Percentiles rank a stretch among this genome's conserved stretches.
phyloP scores from a whole-genome alignment of 2,888 invertebrate genomes.

The Dugesia japonica region DNA sequence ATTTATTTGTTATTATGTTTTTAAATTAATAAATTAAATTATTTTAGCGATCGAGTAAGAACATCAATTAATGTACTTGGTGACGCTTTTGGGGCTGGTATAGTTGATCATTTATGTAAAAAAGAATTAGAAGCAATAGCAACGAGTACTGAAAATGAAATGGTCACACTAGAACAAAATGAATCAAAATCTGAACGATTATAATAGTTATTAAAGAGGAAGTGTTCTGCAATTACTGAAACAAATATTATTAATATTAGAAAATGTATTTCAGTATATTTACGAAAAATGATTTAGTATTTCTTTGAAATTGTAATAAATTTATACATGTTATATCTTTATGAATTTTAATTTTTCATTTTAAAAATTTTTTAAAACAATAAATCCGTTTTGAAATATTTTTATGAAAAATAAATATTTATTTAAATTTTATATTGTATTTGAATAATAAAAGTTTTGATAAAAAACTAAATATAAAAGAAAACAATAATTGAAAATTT shows the following conservation, averaged over 20 bases:
- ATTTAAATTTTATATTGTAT: too few species aligned
- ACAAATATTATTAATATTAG: background rate
- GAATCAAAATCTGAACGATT: background rate
- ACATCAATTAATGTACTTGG: constrained; percentile 53
- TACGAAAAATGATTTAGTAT: background rate
- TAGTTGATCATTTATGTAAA: constrained; percentile 51
- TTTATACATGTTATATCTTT: too few species aligned
- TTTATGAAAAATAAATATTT: too few species aligned
- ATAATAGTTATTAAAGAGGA: background rate
- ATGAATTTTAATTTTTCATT: too few species aligned
- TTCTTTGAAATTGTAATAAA: background rate
- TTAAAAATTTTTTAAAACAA: too few species aligned
- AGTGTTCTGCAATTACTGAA: background rate
- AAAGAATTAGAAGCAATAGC: constrained; percentile 43
- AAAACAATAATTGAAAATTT: too few species aligned
- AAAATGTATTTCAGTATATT: background rate
- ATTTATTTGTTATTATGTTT: too few species aligned
- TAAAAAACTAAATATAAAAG: too few species aligned
- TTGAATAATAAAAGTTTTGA: too few species aligned
- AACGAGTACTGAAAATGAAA: background rate
- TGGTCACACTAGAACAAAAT: background rate
- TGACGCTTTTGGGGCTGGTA: constrained; percentile 53
- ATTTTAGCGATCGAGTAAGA: constrained; percentile 52
- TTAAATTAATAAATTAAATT: too few species aligned
- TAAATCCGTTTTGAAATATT: too few species aligned